Base-by-base conservation (phyloP, 2,888 invertebrate species). In the Apodemia hepburni region DNA sequence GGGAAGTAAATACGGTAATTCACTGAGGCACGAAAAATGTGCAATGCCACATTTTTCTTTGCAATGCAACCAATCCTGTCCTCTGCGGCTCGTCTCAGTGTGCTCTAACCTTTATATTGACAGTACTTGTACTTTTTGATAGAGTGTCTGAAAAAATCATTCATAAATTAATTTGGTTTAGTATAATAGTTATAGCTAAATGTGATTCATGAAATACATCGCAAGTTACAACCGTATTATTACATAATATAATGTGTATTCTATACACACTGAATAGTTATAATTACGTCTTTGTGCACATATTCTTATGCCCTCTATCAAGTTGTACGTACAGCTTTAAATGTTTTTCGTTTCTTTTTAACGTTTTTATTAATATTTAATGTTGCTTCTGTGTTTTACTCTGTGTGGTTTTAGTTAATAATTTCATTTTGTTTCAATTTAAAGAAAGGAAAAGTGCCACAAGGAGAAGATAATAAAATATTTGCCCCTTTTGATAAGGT, bases 401-500 rank as follows among this genome's bases (percentile, higher is more conserved):
- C 61, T 49, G 58, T 15, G 38, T 51, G 38, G 62, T 57, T 54
- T 58, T 63, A 62, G 45, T 57, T 59, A 64, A 65, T 63, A 63
- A 60, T 67, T 66, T 68, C 68, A 67, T 71, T 69, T 70, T 66
- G 67, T 61, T 59, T 63, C 69, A 70, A 65, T 69, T 65, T 76
- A 83, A 95, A 92, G 95, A 76, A 94, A 94, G 94, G 97, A 97
- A 85, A 97, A 97, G 94, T 96, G 70, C 74, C 86, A 63, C 96
- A 96, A 75, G 95, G 94, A 73, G 95, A 95, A 71, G 96, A 96
- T 73, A 94, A 94, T 79, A 94, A 94, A 82, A 90, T 94, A 68
- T 95, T 96, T 87, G 94, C 96, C 69, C 96, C 96, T 71, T 93
- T 97, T 70, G 96, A 96, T 89, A 96, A 97, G 94, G 96, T 96